Percentiles rank a stretch among this genome's conserved stretches.
These are phyloP conservation scores for Alloplasta piceator DNA, from an alignment of 2,888 invertebrate genomes.

Conservation along the genomic window DNA sequence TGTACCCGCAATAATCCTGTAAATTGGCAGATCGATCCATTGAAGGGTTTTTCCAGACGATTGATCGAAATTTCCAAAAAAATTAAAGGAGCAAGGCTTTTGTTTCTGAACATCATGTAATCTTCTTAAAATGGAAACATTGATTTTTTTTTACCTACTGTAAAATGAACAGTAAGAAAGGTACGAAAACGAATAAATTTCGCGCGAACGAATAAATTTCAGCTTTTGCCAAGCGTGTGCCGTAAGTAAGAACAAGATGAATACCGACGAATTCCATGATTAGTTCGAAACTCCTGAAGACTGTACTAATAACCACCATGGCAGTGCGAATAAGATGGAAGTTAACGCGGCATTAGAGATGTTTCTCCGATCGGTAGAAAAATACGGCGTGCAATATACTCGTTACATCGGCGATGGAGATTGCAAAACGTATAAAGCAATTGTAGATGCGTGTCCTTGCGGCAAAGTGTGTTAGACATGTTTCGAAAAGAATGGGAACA, in stretches of 20 bases:
- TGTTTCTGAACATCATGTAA: too few relatives aligned
- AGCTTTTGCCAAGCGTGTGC: constrained; percentile 62
- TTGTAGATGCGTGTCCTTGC: constrained; percentile 51
- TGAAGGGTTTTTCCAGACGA: too few relatives aligned
- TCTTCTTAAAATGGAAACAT: too few relatives aligned
- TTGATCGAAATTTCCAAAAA: too few relatives aligned
- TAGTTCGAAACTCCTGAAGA: constrained; percentile 54
- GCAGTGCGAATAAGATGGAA: constrained; percentile 48
- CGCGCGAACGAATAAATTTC: too few relatives aligned
- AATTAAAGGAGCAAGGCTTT: too few relatives aligned
- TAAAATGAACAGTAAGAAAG: too few relatives aligned
- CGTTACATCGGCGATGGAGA: constrained; percentile 25
- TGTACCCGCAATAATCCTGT: too few relatives aligned
- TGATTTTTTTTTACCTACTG: too few relatives aligned
- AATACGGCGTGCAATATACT: constrained; percentile 19
- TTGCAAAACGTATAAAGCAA: constrained; percentile 13
- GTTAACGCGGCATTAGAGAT: constrained; percentile 39
- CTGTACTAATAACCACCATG: constrained; percentile 44
- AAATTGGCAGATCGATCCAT: too few relatives aligned
- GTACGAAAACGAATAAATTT: too few relatives aligned
- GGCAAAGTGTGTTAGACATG: constrained; percentile 19
- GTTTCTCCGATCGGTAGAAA: constrained; percentile 47
- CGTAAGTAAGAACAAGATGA: constrained; percentile 52
- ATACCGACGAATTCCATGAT: constrained; percentile 35
- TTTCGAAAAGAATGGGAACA: too few relatives aligned